Evolutionary conservation across 2,113 vertebrate species (phyloP).

Genomic region (Muntiacus reevesi): DNA sequence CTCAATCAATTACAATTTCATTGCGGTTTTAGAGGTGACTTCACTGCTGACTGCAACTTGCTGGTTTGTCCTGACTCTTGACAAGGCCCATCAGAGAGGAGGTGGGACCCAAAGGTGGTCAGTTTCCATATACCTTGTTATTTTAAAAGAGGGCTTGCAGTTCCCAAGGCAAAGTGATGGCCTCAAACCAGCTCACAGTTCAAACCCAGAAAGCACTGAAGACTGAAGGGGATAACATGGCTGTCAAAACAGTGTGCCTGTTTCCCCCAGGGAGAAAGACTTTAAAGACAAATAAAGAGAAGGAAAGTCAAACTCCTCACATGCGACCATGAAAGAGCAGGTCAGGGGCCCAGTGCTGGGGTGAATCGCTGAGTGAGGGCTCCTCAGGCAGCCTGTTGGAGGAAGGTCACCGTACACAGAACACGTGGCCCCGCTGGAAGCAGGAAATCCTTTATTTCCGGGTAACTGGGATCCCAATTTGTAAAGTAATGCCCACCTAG

Average conservation of each 20-base stretch:
- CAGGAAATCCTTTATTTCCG: neutral
- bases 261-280: neutral
- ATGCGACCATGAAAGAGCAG: neutral
- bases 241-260: neutral
- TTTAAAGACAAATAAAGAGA: conserved; percentile 12
- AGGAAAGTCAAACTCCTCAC: neutral
- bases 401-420: neutral
- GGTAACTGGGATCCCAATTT: neutral
- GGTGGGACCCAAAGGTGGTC: neutral
- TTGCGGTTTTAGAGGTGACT: neutral
- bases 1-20: conserved; percentile 40
- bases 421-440: fast-evolving
- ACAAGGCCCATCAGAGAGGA: neutral
- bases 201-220: neutral
- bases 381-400: neutral
- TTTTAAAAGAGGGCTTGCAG: neutral
- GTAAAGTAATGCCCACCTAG: conserved; percentile 19
- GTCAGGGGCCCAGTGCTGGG: neutral
- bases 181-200: neutral
- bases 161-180: neutral
- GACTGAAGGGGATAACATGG: neutral
- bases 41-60: neutral
- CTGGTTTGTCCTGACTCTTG: neutral
- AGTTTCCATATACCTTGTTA: neutral
- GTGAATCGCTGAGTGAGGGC: fast-evolving